These are phyloP conservation scores for Lasioglossum calceatum DNA, from an alignment of 2,888 invertebrate species.

Conservation along the genomic window DNA sequence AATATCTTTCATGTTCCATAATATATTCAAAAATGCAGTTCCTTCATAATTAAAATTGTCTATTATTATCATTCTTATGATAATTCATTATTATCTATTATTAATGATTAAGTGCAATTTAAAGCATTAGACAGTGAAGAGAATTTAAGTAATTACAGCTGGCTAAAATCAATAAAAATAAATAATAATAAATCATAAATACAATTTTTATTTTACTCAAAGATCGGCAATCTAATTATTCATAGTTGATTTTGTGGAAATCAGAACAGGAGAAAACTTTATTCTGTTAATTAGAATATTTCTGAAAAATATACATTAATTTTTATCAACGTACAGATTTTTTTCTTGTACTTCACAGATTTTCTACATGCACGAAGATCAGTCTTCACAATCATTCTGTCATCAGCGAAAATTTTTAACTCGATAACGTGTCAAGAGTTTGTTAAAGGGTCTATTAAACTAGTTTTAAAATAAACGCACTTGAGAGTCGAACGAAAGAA, in stretches of 20 bases:
- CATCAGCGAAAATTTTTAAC: background rate
- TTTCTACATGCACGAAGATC: background rate
- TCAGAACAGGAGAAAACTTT: too few species aligned
- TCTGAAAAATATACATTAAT: background rate
- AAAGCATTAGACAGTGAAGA: too few species aligned
- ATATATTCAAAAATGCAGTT: too few species aligned
- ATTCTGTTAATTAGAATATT: too few species aligned
- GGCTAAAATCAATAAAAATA: too few species aligned
- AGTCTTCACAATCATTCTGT: background rate
- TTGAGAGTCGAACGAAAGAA: background rate
- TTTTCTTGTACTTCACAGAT: background rate
- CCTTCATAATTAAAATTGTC: too few species aligned
- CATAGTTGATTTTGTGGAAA: too few species aligned
- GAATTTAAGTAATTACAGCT: too few species aligned
- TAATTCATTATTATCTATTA: too few species aligned
- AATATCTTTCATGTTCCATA: background rate
- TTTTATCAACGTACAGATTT: background rate
- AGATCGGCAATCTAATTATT: background rate
- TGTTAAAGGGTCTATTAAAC: background rate
- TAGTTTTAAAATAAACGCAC: slow-evolving; percentile 1
- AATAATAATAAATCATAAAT: too few species aligned
- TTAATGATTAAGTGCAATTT: too few species aligned
- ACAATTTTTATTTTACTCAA: background rate
- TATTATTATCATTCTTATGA: too few species aligned
- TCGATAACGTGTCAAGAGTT: background rate